These are phyloP conservation scores for Lacanobia wlatinum DNA, from an alignment of 2,888 invertebrate species.

Conservation along the genomic window DNA sequence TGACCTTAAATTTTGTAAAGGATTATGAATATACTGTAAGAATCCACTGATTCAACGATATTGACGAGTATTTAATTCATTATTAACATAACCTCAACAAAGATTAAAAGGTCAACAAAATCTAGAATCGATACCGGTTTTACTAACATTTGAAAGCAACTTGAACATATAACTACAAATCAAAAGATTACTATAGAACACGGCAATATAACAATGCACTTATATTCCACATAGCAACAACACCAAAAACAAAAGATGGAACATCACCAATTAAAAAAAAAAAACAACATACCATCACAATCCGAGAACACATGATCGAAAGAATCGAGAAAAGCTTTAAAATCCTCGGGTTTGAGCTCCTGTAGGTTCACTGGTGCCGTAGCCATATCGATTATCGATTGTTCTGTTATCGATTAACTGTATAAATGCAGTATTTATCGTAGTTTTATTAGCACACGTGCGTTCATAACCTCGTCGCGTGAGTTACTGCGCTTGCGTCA, in stretches of 20 bases:
- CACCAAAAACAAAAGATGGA: slow-evolving; percentile 8
- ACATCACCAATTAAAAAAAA: neutral
- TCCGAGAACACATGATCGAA: slow-evolving; percentile 94
- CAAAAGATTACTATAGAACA: neutral
- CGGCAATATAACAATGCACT: neutral
- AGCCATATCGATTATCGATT: slow-evolving; percentile 66
- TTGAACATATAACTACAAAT: neutral
- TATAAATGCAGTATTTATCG: slow-evolving; percentile 41
- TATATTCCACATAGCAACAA: neutral
- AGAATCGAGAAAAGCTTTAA: slow-evolving; percentile 90
- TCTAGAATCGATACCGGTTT: slow-evolving; percentile 30
- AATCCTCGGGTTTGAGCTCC: slow-evolving; percentile 82
- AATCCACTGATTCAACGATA: neutral
- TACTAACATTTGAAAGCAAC: neutral
- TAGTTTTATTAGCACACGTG: slow-evolving; percentile 74
- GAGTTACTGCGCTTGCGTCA: slow-evolving; percentile 81
- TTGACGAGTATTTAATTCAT: neutral
- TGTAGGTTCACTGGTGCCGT: slow-evolving; percentile 81
- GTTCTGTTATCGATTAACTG: slow-evolving; percentile 48
- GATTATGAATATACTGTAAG: neutral
- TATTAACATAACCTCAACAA: neutral
- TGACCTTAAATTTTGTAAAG: neutral
- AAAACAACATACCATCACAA: slow-evolving; percentile 92
- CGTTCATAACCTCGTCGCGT: slow-evolving; percentile 74
- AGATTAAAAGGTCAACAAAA: neutral